Percentiles rank a stretch among this genome's conserved stretches.
phyloP scores from a whole-genome alignment of 2,888 invertebrate genomes.

The Agrilus biguttatus region DNA sequence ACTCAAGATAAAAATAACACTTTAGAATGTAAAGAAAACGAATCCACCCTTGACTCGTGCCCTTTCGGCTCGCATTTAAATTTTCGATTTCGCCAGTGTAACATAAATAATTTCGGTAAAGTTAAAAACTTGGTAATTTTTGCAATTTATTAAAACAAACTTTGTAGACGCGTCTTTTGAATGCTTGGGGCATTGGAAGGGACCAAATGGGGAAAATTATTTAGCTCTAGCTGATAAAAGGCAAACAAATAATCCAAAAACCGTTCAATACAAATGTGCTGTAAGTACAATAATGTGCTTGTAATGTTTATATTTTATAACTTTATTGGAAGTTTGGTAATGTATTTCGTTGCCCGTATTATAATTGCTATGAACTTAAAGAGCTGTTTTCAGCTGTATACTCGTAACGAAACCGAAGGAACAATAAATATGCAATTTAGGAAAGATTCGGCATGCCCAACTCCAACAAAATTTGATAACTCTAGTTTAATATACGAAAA shows the following conservation, averaged over 20 bases:
- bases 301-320: background rate
- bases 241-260: constrained; percentile 28
- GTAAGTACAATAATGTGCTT: constrained; percentile 30
- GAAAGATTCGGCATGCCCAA: constrained; percentile 47
- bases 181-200: constrained; percentile 50
- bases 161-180: constrained; percentile 40
- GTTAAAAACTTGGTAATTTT: background rate
- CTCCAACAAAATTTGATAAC: constrained; percentile 32
- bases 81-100: constrained; percentile 40
- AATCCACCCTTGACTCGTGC: constrained; percentile 44
- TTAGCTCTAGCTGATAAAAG: constrained; percentile 40
- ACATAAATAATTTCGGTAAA: constrained; percentile 39
- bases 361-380: too few species aligned
- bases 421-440: constrained; percentile 43
- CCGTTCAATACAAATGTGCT: constrained; percentile 42
- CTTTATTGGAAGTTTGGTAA: background rate
- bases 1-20: constrained; percentile 33
- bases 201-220: constrained; percentile 38
- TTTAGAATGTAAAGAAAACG: constrained; percentile 37
- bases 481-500: constrained; percentile 44
- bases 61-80: constrained; percentile 44
- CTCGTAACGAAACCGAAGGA: constrained; percentile 35
- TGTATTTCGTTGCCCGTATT: background rate
- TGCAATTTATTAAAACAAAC: constrained; percentile 8
- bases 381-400: constrained; percentile 27